phyloP scores from a whole-genome alignment of 2,797 vertebrate species.

The Leptodactylus fallax region DNA sequence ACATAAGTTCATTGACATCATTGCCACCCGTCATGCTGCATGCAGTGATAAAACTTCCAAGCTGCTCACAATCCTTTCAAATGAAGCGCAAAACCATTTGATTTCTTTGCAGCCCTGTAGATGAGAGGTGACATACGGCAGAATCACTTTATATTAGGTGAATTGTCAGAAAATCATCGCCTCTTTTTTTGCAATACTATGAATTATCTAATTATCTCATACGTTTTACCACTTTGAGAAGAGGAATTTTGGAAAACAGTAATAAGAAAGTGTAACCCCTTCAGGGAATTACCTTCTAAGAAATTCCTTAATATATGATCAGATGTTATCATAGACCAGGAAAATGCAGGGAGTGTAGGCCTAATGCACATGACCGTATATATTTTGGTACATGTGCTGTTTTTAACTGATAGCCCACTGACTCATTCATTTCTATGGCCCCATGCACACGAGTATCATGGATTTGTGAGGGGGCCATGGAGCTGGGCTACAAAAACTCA shows the following conservation, averaged over 20 bases:
- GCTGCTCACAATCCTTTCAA: not conserved
- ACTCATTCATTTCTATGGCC: no score
- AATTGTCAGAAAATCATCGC: not conserved
- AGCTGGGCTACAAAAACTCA: no score
- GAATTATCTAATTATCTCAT: not conserved
- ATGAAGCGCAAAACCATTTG: not conserved
- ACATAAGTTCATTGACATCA: conserved; percentile 16
- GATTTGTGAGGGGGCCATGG: no score
- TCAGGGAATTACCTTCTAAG: not conserved
- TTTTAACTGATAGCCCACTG: no score
- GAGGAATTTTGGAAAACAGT: not conserved
- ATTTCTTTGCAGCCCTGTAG: not conserved
- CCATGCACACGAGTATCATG: no score
- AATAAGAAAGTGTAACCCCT: not conserved
- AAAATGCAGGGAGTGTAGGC: no score
- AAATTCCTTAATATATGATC: no score
- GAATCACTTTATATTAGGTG: not conserved
- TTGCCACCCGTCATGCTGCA: not conserved
- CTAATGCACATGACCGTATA: no score
- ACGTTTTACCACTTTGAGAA: not conserved
- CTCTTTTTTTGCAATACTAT: not conserved
- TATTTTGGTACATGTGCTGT: no score
- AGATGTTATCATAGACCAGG: no score
- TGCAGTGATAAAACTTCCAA: not conserved
- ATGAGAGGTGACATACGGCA: not conserved